phyloP scores from a whole-genome alignment of 2,888 invertebrate species.

The Scaptomyza parva region DNA sequence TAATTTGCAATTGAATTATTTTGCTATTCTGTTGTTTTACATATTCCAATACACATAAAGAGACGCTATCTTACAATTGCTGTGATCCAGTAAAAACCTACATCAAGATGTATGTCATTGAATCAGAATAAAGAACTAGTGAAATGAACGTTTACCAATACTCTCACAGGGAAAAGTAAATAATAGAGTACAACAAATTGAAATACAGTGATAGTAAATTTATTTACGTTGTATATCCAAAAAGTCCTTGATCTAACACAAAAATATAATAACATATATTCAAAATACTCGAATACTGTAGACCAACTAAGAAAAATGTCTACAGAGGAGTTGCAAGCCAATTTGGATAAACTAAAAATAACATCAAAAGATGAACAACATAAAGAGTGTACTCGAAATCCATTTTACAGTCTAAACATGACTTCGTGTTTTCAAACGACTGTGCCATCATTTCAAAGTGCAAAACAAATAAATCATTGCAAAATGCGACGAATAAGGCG shows the following conservation, averaged over 20 bases:
- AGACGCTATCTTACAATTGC: neutral
- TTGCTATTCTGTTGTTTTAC: no score
- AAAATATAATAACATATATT: neutral
- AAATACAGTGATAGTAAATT: slow-evolving; percentile 10
- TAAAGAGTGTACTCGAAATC: slow-evolving; percentile 73
- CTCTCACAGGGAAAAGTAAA: slow-evolving; percentile 48
- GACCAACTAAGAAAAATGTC: slow-evolving; percentile 53
- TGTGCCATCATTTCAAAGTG: slow-evolving; percentile 15
- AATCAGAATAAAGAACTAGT: slow-evolving; percentile 3
- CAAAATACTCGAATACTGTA: neutral
- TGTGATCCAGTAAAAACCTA: slow-evolving; percentile 23
- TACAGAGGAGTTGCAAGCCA: slow-evolving; percentile 86
- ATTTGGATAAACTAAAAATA: slow-evolving; percentile 87
- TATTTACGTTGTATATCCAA: neutral
- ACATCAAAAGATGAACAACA: slow-evolving; percentile 84
- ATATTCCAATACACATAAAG: neutral
- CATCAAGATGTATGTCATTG: slow-evolving; percentile 6
- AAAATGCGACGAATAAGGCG: slow-evolving; percentile 68
- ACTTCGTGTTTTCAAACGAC: slow-evolving; percentile 10
- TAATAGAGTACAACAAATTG: slow-evolving; percentile 31
- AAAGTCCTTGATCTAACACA: neutral
- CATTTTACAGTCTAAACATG: slow-evolving; percentile 68
- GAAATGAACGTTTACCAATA: slow-evolving; percentile 28
- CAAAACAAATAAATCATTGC: slow-evolving; percentile 50
- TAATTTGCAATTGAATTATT: no score